Evolutionary conservation across 2,797 vertebrate genomes (phyloP).

Genomic region (Hydrolagus colliei): DNA sequence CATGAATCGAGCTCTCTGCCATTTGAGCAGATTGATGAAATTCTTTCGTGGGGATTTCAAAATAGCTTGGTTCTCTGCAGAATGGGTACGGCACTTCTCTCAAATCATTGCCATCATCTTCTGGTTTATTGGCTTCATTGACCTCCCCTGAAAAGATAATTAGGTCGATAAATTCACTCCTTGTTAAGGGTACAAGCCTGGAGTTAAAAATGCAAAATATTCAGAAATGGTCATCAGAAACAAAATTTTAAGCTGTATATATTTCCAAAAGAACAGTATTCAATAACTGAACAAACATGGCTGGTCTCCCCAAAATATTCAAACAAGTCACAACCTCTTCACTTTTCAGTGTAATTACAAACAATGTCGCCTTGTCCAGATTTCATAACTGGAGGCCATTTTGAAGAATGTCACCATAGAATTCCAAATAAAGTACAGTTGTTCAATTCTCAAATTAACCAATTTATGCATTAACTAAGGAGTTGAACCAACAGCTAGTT

Average conservation of each 20-base stretch:
- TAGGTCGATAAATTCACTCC: conserved; percentile 35
- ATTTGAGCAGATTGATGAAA: conserved; percentile 63
- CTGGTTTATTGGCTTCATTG: conserved; percentile 71
- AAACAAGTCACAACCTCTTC: background rate
- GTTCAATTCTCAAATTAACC: background rate
- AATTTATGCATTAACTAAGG: background rate
- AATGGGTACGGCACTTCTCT: conserved; percentile 61
- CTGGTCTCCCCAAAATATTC: background rate
- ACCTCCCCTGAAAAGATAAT: conserved; percentile 60
- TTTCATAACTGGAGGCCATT: background rate
- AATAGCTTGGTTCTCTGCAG: conserved; percentile 80
- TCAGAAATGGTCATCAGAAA: conserved; percentile 35
- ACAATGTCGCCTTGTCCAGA: background rate
- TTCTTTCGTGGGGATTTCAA: conserved; percentile 91
- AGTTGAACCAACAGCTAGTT: background rate
- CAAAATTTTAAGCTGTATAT: conserved; percentile 33
- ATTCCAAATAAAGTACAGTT: background rate
- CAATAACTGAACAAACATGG: background rate
- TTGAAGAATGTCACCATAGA: background rate
- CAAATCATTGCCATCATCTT: conserved; percentile 59
- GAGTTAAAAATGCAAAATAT: conserved; percentile 48
- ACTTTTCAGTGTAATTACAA: background rate
- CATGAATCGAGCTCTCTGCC: conserved; percentile 76
- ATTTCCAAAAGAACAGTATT: background rate
- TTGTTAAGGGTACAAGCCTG: background rate